phyloP scores from a whole-genome alignment of 2,888 invertebrate genomes.

The Chrysolina haemoptera region DNA sequence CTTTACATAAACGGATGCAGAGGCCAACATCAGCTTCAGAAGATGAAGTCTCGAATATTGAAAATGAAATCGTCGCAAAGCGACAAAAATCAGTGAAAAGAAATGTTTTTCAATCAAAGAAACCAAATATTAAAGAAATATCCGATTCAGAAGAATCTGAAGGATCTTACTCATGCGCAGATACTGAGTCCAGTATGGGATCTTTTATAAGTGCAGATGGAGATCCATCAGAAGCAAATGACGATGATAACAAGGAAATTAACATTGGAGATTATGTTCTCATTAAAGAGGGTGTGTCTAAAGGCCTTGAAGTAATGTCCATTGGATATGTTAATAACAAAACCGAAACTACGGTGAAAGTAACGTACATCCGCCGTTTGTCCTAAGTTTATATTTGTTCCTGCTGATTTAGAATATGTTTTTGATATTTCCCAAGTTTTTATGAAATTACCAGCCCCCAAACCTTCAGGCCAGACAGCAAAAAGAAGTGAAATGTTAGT shows the following conservation, averaged over 20 bases:
- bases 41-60: neutral
- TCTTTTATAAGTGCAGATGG: slow-evolving; percentile 25
- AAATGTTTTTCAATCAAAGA: slow-evolving; percentile 32
- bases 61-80: slow-evolving; percentile 3
- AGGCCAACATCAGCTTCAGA: neutral
- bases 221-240: slow-evolving; percentile 20
- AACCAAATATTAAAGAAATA: slow-evolving; percentile 27
- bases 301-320: slow-evolving; percentile 21
- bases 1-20: slow-evolving; percentile 4
- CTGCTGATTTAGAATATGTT: slow-evolving; percentile 2
- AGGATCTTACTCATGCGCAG: slow-evolving; percentile 28
- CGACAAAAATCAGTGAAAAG: slow-evolving; percentile 2
- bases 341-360: slow-evolving; percentile 21
- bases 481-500: slow-evolving; percentile 20
- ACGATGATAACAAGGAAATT: neutral
- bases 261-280: slow-evolving; percentile 1
- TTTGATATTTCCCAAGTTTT: slow-evolving; percentile 23
- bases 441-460: slow-evolving; percentile 23
- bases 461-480: slow-evolving; percentile 20
- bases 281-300: neutral
- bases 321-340: slow-evolving; percentile 17
- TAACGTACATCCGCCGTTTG: slow-evolving; percentile 18
- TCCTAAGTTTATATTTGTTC: slow-evolving; percentile 14
- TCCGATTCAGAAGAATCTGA: slow-evolving; percentile 28
- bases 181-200: slow-evolving; percentile 27